These are phyloP conservation scores for Rhodeus uyekii DNA, from an alignment of 2,797 vertebrate species.

Conservation along the genomic window DNA sequence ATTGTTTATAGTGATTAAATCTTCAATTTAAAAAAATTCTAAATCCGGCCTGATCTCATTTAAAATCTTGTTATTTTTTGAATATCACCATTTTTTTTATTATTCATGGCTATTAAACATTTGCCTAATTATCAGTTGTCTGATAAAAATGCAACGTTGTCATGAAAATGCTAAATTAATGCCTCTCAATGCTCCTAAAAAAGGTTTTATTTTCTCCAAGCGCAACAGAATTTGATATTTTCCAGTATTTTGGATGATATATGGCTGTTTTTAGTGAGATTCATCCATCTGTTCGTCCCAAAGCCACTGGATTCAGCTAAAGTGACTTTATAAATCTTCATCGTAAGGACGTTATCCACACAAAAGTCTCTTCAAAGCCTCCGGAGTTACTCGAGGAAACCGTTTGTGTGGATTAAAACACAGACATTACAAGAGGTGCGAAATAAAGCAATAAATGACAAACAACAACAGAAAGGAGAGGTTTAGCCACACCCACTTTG, in stretches of 20 bases:
- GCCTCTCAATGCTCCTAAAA: not conserved
- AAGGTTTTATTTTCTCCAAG: not conserved
- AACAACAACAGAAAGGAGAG: slow-evolving; percentile 44
- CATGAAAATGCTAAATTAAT: not conserved
- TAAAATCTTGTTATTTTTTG: not conserved
- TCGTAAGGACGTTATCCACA: not conserved
- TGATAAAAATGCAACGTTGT: not conserved
- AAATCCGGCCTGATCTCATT: not conserved
- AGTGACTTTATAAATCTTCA: not conserved
- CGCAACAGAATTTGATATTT: not conserved
- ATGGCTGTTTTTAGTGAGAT: not conserved
- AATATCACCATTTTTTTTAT: not conserved
- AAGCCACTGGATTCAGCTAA: not conserved
- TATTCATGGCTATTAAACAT: not conserved
- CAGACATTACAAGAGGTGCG: slow-evolving; percentile 39
- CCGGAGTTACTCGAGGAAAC: not conserved
- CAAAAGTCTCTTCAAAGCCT: not conserved
- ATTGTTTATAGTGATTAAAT: not conserved
- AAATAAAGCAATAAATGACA: slow-evolving; percentile 49
- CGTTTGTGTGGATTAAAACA: slow-evolving; percentile 24
- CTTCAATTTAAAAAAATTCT: not conserved
- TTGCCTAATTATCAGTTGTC: not conserved
- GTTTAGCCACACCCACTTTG: slow-evolving; percentile 69
- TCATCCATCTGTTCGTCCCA: not conserved
- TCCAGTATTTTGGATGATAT: not conserved